phyloP scores from a whole-genome alignment of 2,797 vertebrate genomes.

The Prionace glauca region DNA sequence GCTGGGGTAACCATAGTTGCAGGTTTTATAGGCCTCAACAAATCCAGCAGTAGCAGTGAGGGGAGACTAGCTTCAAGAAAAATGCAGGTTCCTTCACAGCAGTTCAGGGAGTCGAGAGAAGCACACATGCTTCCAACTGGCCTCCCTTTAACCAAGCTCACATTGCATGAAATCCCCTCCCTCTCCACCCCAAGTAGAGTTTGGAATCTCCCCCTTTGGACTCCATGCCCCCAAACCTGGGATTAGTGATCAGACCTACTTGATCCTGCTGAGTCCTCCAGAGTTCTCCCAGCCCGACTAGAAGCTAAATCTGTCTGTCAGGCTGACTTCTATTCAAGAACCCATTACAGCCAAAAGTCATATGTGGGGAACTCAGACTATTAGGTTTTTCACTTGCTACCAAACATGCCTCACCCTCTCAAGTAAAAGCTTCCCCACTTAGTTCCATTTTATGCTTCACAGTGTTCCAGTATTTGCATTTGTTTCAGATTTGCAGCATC shows the following conservation, averaged over 20 bases:
- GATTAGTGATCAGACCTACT: neutral
- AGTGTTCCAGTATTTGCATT: neutral
- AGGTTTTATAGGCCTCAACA: neutral
- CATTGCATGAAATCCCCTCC: no score
- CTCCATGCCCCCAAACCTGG: neutral
- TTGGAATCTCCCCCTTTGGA: no score
- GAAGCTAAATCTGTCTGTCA: neutral
- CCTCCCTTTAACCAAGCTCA: no score
- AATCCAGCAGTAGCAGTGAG: neutral
- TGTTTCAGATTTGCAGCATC: neutral
- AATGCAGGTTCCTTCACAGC: neutral
- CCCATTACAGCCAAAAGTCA: no score
- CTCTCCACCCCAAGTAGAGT: no score
- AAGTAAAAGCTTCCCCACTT: neutral
- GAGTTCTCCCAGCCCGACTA: neutral
- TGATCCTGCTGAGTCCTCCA: no score
- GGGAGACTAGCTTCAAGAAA: neutral
- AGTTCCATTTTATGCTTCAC: neutral
- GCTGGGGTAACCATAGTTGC: no score
- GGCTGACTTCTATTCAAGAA: neutral
- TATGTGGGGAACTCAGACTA: no score
- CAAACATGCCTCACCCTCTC: no score
- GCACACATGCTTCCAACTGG: no score
- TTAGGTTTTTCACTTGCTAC: no score
- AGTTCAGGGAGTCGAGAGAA: neutral